Percentiles rank a stretch among this genome's conserved stretches.
These are phyloP conservation scores for Podarcis siculus DNA, from an alignment of 2,797 vertebrate genomes.

Conservation along the genomic window DNA sequence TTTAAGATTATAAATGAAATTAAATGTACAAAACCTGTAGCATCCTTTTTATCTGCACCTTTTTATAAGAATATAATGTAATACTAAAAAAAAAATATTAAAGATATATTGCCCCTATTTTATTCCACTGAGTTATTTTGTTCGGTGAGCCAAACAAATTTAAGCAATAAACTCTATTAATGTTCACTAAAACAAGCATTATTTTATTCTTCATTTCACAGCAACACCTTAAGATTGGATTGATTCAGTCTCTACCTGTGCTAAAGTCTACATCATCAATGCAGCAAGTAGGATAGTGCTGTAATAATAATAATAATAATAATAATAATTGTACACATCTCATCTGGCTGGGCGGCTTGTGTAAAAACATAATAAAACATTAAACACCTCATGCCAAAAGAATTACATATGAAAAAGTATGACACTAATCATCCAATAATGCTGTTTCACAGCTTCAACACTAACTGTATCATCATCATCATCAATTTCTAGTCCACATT, in stretches of 20 bases:
- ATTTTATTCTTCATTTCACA: neutral
- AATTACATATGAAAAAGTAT: neutral
- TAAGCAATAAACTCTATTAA: constrained; percentile 6
- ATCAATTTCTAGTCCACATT: neutral
- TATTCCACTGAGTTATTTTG: constrained; percentile 21
- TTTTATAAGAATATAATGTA: constrained; percentile 84
- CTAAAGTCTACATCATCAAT: neutral
- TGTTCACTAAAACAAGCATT: neutral
- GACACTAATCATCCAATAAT: neutral
- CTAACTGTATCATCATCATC: neutral
- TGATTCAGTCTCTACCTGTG: neutral
- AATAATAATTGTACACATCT: too few species aligned
- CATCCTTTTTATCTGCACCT: constrained; percentile 78
- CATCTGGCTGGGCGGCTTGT: too few species aligned
- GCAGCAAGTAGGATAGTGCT: too few species aligned
- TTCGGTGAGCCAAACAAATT: neutral
- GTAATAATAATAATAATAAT: too few species aligned
- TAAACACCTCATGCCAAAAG: neutral
- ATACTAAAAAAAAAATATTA: constrained; percentile 83
- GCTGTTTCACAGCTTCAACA: neutral
- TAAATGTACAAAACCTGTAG: constrained; percentile 78
- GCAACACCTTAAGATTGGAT: neutral
- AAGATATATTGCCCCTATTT: constrained; percentile 75
- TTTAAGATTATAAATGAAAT: constrained; percentile 73
- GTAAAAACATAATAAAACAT: too few species aligned